Base-by-base conservation (phyloP, 2,888 invertebrate genomes). In the Ditula angustiorana region DNA sequence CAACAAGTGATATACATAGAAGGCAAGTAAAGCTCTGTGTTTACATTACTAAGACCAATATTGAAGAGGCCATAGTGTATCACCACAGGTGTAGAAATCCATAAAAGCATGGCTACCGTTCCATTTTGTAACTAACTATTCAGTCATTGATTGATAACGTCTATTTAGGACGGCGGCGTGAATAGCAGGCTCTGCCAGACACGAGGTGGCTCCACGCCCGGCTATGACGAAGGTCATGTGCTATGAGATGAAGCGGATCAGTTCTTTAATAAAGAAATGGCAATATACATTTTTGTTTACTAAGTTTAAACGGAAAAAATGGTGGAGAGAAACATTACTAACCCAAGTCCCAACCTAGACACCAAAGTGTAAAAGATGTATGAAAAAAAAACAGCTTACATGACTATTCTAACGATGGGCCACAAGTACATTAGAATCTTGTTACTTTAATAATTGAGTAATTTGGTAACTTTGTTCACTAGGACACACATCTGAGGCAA, bases 111-210 rank as follows among this genome's bases (percentile, higher is more conserved):
- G 41, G 10, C 16, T 1, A 37, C 37, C 37, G 24, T 37, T 3
- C 24, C 30, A 10, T 50, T 57, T 56, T 52, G 33, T 26, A 63
- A 56, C 44, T 50, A 53, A 46, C 26, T 8, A 64, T 58, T 46
- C 50, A 24, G 52, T 7, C 46, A 44, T 63, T 64, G 64, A 59
- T 59, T 28, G 64, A 64, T 59, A 53, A 52, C 52, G 46, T 11
- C 35, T 64, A 53, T 64, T 63, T 64, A 59, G 47, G 61, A 33
- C 46, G 24, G 21, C 52, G 52, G 21, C 46, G 28, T 64, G 64
- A 64, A 53, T 59, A 46, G 37, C 57, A 46, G 63, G 16, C 28
- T 28, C 28, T 53, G 47, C 53, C 46, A 53, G 37, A 59, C 52
- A 58, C 37, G 16, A 37, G 47, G 56, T 57, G 44, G 37, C 57